Conservation (phyloP, 2,797 vertebrate genomes). For the Catharus ustulatus region DNA sequence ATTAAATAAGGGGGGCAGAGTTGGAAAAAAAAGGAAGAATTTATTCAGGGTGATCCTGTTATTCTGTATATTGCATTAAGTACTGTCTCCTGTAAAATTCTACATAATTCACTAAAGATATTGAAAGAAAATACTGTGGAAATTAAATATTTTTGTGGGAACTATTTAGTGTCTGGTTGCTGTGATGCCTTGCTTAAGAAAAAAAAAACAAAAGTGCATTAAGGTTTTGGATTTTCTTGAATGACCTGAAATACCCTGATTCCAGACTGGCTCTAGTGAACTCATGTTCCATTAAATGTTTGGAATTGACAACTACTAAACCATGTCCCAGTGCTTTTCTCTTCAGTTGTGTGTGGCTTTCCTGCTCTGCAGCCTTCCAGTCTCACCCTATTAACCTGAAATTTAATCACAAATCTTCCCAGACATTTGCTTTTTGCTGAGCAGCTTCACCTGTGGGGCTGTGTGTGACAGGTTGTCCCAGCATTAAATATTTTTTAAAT, state of each 20-base stretch:
- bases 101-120: conserved; percentile 37
- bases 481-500: accelerated
- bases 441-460: background rate
- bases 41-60: background rate
- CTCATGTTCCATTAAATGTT: conserved; percentile 70
- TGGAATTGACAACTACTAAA: conserved; percentile 68
- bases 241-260: background rate
- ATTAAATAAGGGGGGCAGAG: background rate
- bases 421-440: background rate
- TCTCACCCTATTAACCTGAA: background rate
- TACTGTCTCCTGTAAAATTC: conserved; percentile 67
- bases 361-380: background rate
- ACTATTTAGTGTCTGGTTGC: conserved; percentile 50
- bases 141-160: conserved; percentile 68
- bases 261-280: conserved; percentile 48
- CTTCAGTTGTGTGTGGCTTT: conserved; percentile 4
- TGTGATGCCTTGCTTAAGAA: conserved; percentile 40
- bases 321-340: conserved; percentile 56
- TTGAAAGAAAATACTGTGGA: conserved; percentile 60
- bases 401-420: background rate
- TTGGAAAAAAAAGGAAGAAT: background rate
- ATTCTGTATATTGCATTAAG: conserved; percentile 42
- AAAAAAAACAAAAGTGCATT: background rate
- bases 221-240: background rate
- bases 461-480: background rate